Evolutionary conservation across 2,113 vertebrate genomes (phyloP).

Genomic region (Urocolius indicus): DNA sequence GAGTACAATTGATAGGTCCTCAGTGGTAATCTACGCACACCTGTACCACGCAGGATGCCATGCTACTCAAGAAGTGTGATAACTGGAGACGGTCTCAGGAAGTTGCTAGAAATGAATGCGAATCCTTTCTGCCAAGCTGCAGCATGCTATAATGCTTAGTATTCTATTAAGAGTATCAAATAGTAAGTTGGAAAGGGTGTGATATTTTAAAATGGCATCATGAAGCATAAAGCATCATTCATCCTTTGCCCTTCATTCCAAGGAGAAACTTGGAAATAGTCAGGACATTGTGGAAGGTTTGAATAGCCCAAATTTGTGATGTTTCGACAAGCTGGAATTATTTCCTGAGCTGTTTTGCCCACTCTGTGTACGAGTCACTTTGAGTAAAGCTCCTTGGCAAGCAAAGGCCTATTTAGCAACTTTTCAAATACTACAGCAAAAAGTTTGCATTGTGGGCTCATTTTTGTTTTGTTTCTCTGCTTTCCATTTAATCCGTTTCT

Average conservation of each 20-base stretch:
- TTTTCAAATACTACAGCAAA: conserved; percentile 78
- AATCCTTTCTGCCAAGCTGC: neutral
- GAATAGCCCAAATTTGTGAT: conserved; percentile 70
- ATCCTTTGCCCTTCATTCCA: conserved; percentile 64
- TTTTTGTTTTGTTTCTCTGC: conserved; percentile 52
- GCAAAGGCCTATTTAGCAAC: conserved; percentile 75
- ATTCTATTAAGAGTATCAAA: conserved; percentile 18
- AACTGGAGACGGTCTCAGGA: conserved; percentile 17
- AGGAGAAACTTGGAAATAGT: conserved; percentile 71
- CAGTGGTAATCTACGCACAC: neutral
- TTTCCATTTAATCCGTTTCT: conserved; percentile 43
- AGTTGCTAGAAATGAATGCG: conserved; percentile 1
- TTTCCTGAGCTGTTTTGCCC: conserved; percentile 77
- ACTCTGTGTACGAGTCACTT: conserved; percentile 74
- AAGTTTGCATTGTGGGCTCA: conserved; percentile 71
- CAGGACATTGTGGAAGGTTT: conserved; percentile 69
- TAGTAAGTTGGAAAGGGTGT: conserved; percentile 53
- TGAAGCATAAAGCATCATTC: conserved; percentile 38
- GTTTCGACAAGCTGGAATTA: conserved; percentile 76
- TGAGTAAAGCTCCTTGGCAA: conserved; percentile 80
- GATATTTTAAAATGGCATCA: conserved; percentile 36
- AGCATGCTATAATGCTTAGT: neutral
- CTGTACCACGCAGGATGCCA: neutral
- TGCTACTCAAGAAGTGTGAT: neutral
- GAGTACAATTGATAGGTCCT: neutral